Conservation (phyloP, 2,888 invertebrate genomes). For the Ferrisia virgata region DNA sequence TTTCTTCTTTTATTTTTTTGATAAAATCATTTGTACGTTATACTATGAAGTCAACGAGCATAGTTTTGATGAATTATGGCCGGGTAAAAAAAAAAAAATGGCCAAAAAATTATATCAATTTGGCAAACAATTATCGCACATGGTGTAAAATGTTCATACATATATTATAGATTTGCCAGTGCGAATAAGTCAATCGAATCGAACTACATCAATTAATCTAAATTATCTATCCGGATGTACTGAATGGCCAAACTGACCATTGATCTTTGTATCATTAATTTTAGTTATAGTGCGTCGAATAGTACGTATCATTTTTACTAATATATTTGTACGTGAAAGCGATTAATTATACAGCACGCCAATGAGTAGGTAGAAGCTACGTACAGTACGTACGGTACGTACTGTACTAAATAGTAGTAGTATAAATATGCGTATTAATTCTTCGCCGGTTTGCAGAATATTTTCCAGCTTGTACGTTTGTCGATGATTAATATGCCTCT, state of each 20-base stretch:
- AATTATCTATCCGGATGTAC: slow-evolving; percentile 5
- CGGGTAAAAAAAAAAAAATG: not conserved
- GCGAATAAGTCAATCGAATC: not conserved
- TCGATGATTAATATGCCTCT: too few relatives aligned
- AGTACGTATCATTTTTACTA: not conserved
- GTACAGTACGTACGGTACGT: too few relatives aligned
- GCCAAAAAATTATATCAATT: not conserved
- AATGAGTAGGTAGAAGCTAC: not conserved
- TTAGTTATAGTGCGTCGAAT: not conserved
- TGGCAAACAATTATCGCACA: not conserved
- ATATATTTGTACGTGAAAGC: not conserved
- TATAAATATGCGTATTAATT: too few relatives aligned
- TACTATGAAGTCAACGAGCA: not conserved
- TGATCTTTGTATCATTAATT: slow-evolving; percentile 13
- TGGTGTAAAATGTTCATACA: not conserved
- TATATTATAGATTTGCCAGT: not conserved
- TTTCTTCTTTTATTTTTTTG: not conserved
- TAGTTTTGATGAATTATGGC: not conserved
- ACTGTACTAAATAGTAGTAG: too few relatives aligned
- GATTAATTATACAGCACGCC: not conserved
- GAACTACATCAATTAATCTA: slow-evolving; percentile 4
- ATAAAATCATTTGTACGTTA: not conserved
- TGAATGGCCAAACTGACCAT: not conserved
- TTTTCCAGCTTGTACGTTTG: too few relatives aligned
- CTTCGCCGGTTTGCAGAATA: too few relatives aligned